Base-by-base conservation (phyloP, 2,797 vertebrate genomes). In the Leptatherina wallacei region DNA sequence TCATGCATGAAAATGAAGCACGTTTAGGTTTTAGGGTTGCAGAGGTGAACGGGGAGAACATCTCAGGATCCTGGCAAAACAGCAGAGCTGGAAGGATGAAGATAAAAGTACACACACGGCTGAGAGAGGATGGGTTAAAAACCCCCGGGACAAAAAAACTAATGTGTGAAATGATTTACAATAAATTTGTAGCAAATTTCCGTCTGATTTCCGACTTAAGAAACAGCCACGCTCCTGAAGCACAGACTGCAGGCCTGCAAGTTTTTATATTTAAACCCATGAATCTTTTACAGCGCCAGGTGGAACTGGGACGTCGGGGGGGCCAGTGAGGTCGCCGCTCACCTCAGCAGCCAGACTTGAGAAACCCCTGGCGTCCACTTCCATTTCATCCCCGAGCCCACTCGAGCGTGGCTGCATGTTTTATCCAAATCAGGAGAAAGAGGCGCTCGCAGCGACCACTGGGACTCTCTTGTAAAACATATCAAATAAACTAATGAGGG, bases 251-350 rank as follows among this genome's bases (percentile, higher is more conserved):
- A 33, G 22, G 75, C 49, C 74, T 66, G 68, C 72, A 20, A 64
- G 61, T 62, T 74, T 83, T 81, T 85, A 84, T 68, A 85, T 78
- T 86, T 79, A 86, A 84, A 80, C 70, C 38, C 78, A 91, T 92
- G 77, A 89, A 93, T 92, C 68, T 89, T 93, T 93, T 80, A 92
- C 73, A 36, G 61, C 64, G 71, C 73, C 76, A 65, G 47, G 75
- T 71, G 75, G 63, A 82, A 73, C 55, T 35, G 49, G 70, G 33
- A 24, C 16, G 47, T 27, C 24, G 56, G 14, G 62, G 75, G 30
- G 40, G 49, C 65, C 55, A 47, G 5, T 16, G 76, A 79, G 80
- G 83, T 77, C 77, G 44, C 58, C 73, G 40, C 57, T 61, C 65
- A 71, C 67, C 81, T 67, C 40, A 16, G 40, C 40, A 42, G 40